phyloP scores from a whole-genome alignment of 1,140 invertebrate species.

The Drosophila triauraria region DNA sequence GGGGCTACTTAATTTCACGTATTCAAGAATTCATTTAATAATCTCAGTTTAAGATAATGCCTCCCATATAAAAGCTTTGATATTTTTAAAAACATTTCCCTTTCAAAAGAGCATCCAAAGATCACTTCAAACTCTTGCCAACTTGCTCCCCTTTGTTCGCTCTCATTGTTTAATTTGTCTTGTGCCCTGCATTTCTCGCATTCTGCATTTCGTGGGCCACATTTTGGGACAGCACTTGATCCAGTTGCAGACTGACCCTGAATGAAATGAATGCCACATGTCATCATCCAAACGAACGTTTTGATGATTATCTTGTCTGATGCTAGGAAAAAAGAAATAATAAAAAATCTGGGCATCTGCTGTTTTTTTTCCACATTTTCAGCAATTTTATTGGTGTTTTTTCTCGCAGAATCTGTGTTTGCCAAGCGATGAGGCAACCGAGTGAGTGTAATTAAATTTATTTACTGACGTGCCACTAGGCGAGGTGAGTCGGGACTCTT shows the following conservation, averaged over 20 bases:
- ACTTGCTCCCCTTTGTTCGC: slow-evolving; percentile 9
- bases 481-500: slow-evolving; percentile 36
- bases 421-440: slow-evolving; percentile 39
- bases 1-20: no score
- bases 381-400: slow-evolving; percentile 52
- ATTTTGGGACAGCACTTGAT: slow-evolving; percentile 61
- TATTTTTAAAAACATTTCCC: neutral
- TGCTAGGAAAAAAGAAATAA: slow-evolving; percentile 17
- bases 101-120: slow-evolving; percentile 9
- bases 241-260: slow-evolving; percentile 71
- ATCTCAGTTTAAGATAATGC: neutral
- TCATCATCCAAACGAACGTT: slow-evolving; percentile 49
- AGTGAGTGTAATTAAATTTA: slow-evolving; percentile 73
- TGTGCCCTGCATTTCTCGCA: slow-evolving; percentile 34
- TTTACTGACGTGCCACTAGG: slow-evolving; percentile 62
- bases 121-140: neutral
- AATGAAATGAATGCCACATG: slow-evolving; percentile 62
- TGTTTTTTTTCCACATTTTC: slow-evolving; percentile 43
- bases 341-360: slow-evolving; percentile 57
- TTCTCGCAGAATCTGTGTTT: slow-evolving; percentile 25
- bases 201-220: slow-evolving; percentile 38
- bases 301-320: slow-evolving; percentile 36
- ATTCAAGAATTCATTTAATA: no score
- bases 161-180: slow-evolving; percentile 24
- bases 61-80: no score